phyloP scores from a whole-genome alignment of 2,888 invertebrate species.

The Lutraria lutraria region DNA sequence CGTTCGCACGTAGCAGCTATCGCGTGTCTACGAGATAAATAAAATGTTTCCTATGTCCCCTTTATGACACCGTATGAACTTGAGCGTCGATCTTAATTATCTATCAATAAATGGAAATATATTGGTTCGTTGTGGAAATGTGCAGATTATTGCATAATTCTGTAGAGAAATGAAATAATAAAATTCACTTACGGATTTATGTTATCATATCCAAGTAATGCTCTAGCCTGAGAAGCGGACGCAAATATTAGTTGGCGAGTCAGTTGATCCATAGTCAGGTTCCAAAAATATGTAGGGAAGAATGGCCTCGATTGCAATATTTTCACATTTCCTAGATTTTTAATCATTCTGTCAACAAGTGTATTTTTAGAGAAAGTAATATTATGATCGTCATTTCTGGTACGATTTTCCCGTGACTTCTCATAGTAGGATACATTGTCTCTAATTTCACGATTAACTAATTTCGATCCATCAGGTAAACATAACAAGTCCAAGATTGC shows the following conservation, averaged over 20 bases:
- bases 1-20: too few relatives aligned
- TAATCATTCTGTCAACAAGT: conserved; percentile 42
- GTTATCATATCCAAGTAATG: conserved; percentile 33
- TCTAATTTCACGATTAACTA: too few relatives aligned
- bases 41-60: too few relatives aligned
- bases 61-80: too few relatives aligned
- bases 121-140: too few relatives aligned
- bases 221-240: conserved; percentile 21
- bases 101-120: too few relatives aligned
- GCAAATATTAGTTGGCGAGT: conserved; percentile 23
- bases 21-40: too few relatives aligned
- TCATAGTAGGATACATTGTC: too few relatives aligned
- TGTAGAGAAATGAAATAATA: too few relatives aligned
- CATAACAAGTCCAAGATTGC: too few relatives aligned
- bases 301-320: background rate
- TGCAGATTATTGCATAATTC: background rate
- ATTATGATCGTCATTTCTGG: background rate
- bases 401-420: background rate
- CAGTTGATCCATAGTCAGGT: conserved; percentile 32
- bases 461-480: too few relatives aligned
- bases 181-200: conserved; percentile 25
- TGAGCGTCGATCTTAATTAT: too few relatives aligned
- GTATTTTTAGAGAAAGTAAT: conserved; percentile 15
- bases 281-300: conserved; percentile 48
- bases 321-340: conserved; percentile 9